phyloP scores from a whole-genome alignment of 2,888 invertebrate species.

The Tipula helvola region DNA sequence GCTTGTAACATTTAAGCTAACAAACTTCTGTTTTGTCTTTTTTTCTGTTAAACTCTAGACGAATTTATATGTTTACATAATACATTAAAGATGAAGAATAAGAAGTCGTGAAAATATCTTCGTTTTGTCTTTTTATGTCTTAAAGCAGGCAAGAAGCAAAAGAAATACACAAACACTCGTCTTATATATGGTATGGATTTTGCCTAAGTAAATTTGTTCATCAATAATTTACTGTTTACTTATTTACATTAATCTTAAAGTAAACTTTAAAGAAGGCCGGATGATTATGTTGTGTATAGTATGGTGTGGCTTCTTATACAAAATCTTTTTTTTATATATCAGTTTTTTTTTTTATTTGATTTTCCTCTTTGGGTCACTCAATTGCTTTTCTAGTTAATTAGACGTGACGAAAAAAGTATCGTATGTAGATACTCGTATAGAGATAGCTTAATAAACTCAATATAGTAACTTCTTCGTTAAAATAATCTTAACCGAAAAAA shows the following conservation, averaged over 20 bases:
- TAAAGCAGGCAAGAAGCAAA: background rate
- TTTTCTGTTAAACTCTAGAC: background rate
- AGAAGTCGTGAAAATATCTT: background rate
- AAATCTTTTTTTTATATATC: background rate
- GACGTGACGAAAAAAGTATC: background rate
- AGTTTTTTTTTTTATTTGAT: background rate
- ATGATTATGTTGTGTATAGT: background rate
- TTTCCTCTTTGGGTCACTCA: background rate
- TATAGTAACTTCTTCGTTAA: too few species aligned
- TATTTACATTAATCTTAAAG: constrained; percentile 1
- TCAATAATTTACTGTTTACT: background rate
- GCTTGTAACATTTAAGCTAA: background rate
- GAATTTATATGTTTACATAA: background rate
- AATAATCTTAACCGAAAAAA: too few species aligned
- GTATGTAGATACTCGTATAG: background rate
- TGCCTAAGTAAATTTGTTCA: background rate
- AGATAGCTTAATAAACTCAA: too few species aligned
- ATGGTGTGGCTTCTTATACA: background rate
- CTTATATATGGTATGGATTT: background rate
- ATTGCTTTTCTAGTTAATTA: background rate
- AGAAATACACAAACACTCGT: background rate
- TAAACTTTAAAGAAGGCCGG: background rate
- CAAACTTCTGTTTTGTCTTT: background rate
- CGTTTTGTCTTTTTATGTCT: background rate
- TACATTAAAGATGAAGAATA: background rate